Evolutionary conservation across 2,888 invertebrate genomes (phyloP).

Genomic region (Hypomecis punctinalis): DNA sequence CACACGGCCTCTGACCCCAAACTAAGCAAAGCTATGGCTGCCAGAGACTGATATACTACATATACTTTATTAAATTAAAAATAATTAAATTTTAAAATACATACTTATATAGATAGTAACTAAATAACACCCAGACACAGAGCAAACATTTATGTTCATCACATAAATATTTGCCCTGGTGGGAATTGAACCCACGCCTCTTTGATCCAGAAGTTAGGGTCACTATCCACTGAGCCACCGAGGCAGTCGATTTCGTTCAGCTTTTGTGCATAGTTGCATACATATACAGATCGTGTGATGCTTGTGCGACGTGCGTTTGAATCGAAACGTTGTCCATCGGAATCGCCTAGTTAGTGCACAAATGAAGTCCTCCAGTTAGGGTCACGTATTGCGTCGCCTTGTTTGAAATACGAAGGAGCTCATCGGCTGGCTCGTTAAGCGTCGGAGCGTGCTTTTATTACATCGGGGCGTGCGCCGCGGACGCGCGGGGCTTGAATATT

Average conservation of each 20-base stretch:
- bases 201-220: too few relatives aligned
- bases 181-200: too few relatives aligned
- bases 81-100: too few relatives aligned
- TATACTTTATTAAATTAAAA: too few relatives aligned
- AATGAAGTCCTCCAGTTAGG: conserved; percentile 71
- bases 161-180: too few relatives aligned
- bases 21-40: too few relatives aligned
- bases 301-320: background rate
- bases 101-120: too few relatives aligned
- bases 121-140: too few relatives aligned
- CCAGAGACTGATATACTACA: too few relatives aligned
- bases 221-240: too few relatives aligned
- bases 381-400: conserved; percentile 79
- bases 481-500: conserved; percentile 79
- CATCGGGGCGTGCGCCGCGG: conserved; percentile 75
- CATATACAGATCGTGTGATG: conserved; percentile 1
- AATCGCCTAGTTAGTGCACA: conserved; percentile 72
- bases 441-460: conserved; percentile 83
- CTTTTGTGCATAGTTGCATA: background rate
- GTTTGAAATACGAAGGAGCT: conserved; percentile 83
- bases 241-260: background rate
- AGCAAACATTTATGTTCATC: too few relatives aligned
- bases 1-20: too few relatives aligned
- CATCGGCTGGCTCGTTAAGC: conserved; percentile 83
- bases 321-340: conserved; percentile 55